phyloP scores from a whole-genome alignment of 2,888 invertebrate genomes.

The Hipparchia semele region DNA sequence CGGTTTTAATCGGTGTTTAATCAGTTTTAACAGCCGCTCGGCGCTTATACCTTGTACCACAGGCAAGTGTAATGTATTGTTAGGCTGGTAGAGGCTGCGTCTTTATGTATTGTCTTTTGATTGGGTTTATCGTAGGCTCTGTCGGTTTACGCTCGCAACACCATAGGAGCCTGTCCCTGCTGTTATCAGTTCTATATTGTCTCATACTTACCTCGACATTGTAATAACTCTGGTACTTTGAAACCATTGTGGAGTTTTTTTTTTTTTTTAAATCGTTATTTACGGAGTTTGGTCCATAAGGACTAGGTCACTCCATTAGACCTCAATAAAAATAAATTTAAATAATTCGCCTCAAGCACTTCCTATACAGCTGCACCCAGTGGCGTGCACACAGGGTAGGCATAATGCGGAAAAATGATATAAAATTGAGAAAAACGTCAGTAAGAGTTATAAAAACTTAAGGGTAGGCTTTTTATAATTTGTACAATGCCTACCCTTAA shows the following conservation, averaged over 20 bases:
- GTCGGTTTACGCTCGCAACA: conserved; percentile 30
- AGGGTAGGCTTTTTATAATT: too few species aligned
- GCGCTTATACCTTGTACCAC: conserved; percentile 46
- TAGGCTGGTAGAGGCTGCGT: conserved; percentile 66
- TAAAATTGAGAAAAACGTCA: too few species aligned
- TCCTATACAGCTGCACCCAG: too few species aligned
- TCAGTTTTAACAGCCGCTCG: conserved; percentile 22
- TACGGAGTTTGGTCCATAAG: too few species aligned
- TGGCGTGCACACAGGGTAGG: too few species aligned
- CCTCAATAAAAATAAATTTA: too few species aligned
- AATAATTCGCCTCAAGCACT: too few species aligned
- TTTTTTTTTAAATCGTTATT: too few species aligned
- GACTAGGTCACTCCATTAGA: too few species aligned
- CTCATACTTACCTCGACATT: conserved; percentile 13
- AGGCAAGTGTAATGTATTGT: conserved; percentile 59
- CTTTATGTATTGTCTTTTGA: conserved; percentile 73
- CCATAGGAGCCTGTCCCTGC: conserved; percentile 28
- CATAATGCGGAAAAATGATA: too few species aligned
- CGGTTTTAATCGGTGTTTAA: neutral
- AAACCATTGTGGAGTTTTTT: neutral
- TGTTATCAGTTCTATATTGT: conserved; percentile 22
- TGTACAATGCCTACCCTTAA: too few species aligned
- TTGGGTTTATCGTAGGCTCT: conserved; percentile 66
- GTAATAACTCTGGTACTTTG: neutral
- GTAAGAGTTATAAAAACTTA: too few species aligned